Base-by-base conservation (phyloP, 2,113 vertebrate species). In the Phrynosoma blainvillii region DNA sequence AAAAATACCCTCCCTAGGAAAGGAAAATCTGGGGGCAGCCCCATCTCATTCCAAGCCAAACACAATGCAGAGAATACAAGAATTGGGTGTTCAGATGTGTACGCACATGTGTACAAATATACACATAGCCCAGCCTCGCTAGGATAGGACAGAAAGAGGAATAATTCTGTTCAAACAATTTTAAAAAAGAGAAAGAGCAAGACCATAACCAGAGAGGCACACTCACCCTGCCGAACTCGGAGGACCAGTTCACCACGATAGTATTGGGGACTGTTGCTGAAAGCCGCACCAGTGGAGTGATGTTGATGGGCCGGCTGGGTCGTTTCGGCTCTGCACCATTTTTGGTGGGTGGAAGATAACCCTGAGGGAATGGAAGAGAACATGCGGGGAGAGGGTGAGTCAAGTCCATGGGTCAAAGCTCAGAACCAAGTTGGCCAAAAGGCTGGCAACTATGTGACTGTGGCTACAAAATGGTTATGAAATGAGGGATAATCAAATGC, bases 181-280 rank as follows among this genome's bases (percentile, higher is more conserved):
- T 4, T 18, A 40, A 30, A 30, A 47, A 27, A 5, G 12, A 18
- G 14, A 42, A 3, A 13, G 6, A 32, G 3, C 32, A 30, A 2
- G 30, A 18, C 25, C 5, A 13, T 7, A 1, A 40, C 56, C 36
- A 30, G 23, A 0, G 25, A 70, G 20, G 25, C 2, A 0, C 36
- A 14, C 97, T 95, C 93, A 97, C 97, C 92, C 97, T 86, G 93
- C 97, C 96, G 0, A 97, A 97, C 77, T 97, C 97, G 0, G 97
- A 96, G 1, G 97, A 97, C 97, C 97, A 97, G 84, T 97, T 97
- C 23, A 97, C 97, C 0, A 97, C 95, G 0, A 97, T 93, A 0
- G 93, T 96, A 86, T 97, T 97, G 20, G 97, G 96, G 78, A 95
- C 95, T 0, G 97, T 97, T 0, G 97, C 96, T 0, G 97, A 96